Evolutionary conservation across 2,888 invertebrate genomes (phyloP).

Genomic region (Automeris io): DNA sequence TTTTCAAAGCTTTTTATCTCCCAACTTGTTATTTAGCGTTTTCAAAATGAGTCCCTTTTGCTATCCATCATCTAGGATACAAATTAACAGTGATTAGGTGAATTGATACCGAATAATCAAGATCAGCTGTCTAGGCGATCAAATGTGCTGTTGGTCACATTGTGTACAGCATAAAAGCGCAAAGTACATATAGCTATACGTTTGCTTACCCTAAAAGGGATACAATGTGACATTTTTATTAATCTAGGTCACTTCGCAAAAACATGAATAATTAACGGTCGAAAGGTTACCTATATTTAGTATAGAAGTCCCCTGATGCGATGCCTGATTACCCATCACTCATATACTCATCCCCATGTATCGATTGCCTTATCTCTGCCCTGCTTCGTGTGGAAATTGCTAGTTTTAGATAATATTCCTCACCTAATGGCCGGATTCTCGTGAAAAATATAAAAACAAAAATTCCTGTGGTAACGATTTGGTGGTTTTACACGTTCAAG

Average conservation of each 20-base stretch:
- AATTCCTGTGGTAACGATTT: slow-evolving; percentile 17
- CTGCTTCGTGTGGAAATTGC: slow-evolving; percentile 31
- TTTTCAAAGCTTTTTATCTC: too few relatives aligned
- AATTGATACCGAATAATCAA: too few relatives aligned
- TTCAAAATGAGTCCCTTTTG: too few relatives aligned
- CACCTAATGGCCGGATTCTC: slow-evolving; percentile 50
- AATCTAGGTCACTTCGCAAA: slow-evolving; percentile 23
- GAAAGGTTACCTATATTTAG: slow-evolving; percentile 36
- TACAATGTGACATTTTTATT: too few relatives aligned
- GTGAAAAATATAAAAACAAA: slow-evolving; percentile 20
- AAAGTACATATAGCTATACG: too few relatives aligned
- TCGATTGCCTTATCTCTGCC: slow-evolving; percentile 61
- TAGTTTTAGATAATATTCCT: slow-evolving; percentile 65
- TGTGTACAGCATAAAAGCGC: too few relatives aligned
- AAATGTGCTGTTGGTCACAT: too few relatives aligned
- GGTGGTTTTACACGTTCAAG: slow-evolving; percentile 18
- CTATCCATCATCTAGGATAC: too few relatives aligned
- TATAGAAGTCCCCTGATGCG: slow-evolving; percentile 27
- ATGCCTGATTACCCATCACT: slow-evolving; percentile 55
- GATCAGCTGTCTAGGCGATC: too few relatives aligned
- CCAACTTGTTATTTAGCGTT: too few relatives aligned
- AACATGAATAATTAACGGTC: slow-evolving; percentile 16
- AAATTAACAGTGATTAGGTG: too few relatives aligned
- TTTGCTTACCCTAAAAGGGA: too few relatives aligned
- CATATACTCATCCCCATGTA: slow-evolving; percentile 43